Evolutionary conservation across 1,140 invertebrate species (phyloP), one percentile per base, ranked within the genome.

Genomic region (Musca domestica): DNA sequence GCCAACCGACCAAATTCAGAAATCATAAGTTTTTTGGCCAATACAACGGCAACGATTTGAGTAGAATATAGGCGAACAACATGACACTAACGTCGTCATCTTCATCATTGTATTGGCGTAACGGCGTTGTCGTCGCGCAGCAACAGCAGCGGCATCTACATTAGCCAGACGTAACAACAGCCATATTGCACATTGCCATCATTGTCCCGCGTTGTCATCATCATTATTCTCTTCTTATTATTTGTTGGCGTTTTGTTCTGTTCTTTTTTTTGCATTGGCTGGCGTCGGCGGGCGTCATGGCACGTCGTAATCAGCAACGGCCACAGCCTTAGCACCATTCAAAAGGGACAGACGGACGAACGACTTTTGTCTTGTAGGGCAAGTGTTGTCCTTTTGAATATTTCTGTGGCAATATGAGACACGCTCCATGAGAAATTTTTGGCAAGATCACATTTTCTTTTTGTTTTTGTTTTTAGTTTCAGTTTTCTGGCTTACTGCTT

Each of bases 241-340:
- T 61, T 61, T 61, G 56, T 61, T 61, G 54, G 54, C 54, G 27
- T 58, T 58, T 41, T 41, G 10, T 7, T 41, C 10, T 41, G 2
- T 41, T 41, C 2, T 12, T 41, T 41, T 5, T 41, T 41, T 41
- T 41, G 6, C 12, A 2, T 12, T 41, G 34, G 14, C 4, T 58
- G 56, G 56, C 56, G 56, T 61, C 56, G 56, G 56, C 56, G 56
- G 56, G 56, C 56, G 56, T 61, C 27, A 61, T 61, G 41, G 56
- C 56, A 61, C 56, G 56, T 61, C 56, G 56, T 61, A 27, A 19
- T 61, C 56, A 61, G 30, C 56, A 61, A 34, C n/a, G 48, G 17
- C 48, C 48, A 19, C 56, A 61, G 17, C 56, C 30, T 19, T 25
- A 56, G 14, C 51, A 54, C 56, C 19, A 61, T 41, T 17, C 9